Evolutionary conservation across 2,888 invertebrate species (phyloP).

Genomic region (Antheraea yamamai): DNA sequence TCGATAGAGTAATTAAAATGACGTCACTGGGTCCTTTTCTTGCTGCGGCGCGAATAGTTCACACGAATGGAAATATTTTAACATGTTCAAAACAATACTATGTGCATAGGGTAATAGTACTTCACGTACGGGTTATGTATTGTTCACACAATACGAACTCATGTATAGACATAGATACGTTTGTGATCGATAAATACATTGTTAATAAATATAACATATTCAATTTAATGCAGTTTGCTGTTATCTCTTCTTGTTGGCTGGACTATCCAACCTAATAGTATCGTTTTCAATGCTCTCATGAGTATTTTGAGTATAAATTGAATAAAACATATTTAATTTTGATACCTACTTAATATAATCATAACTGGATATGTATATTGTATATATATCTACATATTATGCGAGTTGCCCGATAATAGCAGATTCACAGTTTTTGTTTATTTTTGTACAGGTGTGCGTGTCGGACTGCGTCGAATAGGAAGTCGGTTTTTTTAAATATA

Average conservation of each 20-base stretch:
- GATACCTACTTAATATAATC: not conserved
- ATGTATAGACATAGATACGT: too few species aligned
- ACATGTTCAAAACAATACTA: not conserved
- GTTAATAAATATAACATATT: too few species aligned
- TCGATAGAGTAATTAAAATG: not conserved
- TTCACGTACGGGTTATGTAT: too few species aligned
- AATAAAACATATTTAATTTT: not conserved
- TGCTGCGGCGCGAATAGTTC: not conserved
- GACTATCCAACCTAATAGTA: not conserved
- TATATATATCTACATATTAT: not conserved
- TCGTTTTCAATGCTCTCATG: not conserved
- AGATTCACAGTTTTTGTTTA: slow-evolving; percentile 1
- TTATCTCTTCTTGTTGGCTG: not conserved
- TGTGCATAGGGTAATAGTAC: not conserved
- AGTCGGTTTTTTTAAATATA: not conserved
- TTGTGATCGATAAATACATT: too few species aligned
- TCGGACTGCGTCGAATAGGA: not conserved
- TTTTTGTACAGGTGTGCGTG: slow-evolving; percentile 6
- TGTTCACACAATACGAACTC: too few species aligned
- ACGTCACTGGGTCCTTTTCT: not conserved
- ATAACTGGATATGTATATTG: not conserved
- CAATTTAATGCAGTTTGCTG: too few species aligned
- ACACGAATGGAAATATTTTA: slow-evolving; percentile 9
- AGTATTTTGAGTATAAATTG: not conserved
- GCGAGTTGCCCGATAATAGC: not conserved